phyloP scores from a whole-genome alignment of 2,797 vertebrate species.

The Okamejei kenojei region DNA sequence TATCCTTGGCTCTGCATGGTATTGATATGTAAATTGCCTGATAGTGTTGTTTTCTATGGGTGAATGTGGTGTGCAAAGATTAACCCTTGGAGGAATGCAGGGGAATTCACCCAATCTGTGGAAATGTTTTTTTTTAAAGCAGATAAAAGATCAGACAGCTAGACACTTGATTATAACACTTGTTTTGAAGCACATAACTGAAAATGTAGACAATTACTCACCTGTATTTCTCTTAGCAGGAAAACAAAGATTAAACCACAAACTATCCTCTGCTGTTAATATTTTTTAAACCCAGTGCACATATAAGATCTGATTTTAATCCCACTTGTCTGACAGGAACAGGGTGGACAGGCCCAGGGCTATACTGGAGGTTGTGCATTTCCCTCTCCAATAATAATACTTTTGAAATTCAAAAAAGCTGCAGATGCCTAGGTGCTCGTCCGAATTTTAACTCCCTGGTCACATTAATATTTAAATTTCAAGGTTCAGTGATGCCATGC shows the following conservation, averaged over 20 bases:
- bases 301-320: background rate
- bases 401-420: background rate
- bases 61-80: slow-evolving; percentile 29
- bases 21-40: slow-evolving; percentile 34
- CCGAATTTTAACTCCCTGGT: background rate
- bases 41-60: slow-evolving; percentile 31
- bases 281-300: background rate
- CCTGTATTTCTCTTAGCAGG: background rate
- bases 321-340: background rate
- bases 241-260: background rate
- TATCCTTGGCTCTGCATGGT: slow-evolving; percentile 23
- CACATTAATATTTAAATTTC: background rate
- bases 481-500: background rate
- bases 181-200: background rate
- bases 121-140: background rate
- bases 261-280: background rate
- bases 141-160: background rate
- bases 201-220: background rate
- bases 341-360: background rate
- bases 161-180: background rate
- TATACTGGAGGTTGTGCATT: background rate
- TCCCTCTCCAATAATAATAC: background rate
- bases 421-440: background rate
- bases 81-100: slow-evolving; percentile 30
- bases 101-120: background rate